These are phyloP conservation scores for Sycophila sp. DNA, from an alignment of 1,140 invertebrate species.

Conservation along the genomic window DNA sequence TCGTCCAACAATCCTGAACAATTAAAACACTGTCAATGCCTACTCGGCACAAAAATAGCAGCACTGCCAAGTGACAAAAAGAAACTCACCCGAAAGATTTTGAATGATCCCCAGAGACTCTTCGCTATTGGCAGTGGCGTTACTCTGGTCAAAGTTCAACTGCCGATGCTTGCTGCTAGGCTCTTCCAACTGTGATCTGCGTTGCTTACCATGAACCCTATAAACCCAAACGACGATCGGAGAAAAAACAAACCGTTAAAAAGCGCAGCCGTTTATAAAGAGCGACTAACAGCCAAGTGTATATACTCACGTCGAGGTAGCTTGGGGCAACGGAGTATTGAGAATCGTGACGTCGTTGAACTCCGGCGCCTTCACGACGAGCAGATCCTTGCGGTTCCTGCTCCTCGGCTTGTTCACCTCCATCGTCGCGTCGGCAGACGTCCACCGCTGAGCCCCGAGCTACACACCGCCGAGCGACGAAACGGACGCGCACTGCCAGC, in stretches of 20 bases:
- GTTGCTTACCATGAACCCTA: slow-evolving; percentile 33
- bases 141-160: slow-evolving; percentile 32
- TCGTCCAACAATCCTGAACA: slow-evolving; percentile 42
- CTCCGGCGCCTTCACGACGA: slow-evolving; percentile 6
- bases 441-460: too few species aligned
- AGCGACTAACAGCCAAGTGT: too few species aligned
- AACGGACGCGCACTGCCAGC: background rate
- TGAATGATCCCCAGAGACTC: slow-evolving; percentile 51
- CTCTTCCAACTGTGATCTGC: background rate
- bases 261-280: slow-evolving; percentile 37
- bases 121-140: slow-evolving; percentile 6
- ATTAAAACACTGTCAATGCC: slow-evolving; percentile 10
- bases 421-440: background rate
- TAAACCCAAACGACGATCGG: background rate
- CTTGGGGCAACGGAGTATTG: slow-evolving; percentile 54
- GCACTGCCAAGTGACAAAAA: slow-evolving; percentile 8
- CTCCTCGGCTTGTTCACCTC: slow-evolving; percentile 8
- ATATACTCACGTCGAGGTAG: slow-evolving; percentile 58
- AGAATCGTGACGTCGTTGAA: slow-evolving; percentile 49
- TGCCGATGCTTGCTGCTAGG: slow-evolving; percentile 24
- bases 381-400: background rate
- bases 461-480: too few species aligned
- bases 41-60: background rate
- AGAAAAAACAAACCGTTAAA: background rate
- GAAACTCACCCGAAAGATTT: slow-evolving; percentile 49